These are phyloP conservation scores for Apotomis capreana DNA, from an alignment of 2,888 invertebrate species.

Conservation along the genomic window DNA sequence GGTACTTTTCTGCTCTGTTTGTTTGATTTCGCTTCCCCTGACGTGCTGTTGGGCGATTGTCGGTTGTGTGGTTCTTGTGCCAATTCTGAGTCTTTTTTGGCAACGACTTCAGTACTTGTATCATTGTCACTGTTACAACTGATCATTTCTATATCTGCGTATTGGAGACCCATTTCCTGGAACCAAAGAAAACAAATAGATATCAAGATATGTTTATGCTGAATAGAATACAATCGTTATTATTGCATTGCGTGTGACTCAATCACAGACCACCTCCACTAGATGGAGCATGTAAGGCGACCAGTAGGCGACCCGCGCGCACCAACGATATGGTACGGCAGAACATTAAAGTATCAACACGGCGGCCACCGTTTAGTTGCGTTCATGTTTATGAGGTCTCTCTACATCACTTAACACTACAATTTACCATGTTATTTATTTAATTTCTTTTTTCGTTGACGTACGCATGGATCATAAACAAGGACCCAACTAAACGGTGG, in stretches of 20 bases:
- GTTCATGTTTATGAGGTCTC: too few relatives aligned
- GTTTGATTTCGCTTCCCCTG: slow-evolving; percentile 62
- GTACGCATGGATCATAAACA: too few relatives aligned
- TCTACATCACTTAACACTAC: too few relatives aligned
- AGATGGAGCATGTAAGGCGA: too few relatives aligned
- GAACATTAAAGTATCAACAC: too few relatives aligned
- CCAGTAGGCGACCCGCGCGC: too few relatives aligned
- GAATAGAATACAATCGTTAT: neutral
- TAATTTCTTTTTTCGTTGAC: too few relatives aligned
- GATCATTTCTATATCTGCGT: slow-evolving; percentile 69
- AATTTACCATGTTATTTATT: too few relatives aligned
- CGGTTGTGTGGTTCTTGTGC: slow-evolving; percentile 55
- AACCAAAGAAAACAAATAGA: slow-evolving; percentile 53
- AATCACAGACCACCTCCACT: too few relatives aligned
- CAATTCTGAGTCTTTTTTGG: slow-evolving; percentile 56
- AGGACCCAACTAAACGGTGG: too few relatives aligned
- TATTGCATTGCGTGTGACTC: neutral
- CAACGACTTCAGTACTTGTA: slow-evolving; percentile 57
- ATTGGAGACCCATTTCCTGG: slow-evolving; percentile 75
- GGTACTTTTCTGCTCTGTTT: slow-evolving; percentile 71
- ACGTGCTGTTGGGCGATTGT: slow-evolving; percentile 54
- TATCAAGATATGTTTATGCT: neutral
- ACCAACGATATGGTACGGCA: too few relatives aligned
- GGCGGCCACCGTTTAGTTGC: too few relatives aligned
- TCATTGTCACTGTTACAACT: slow-evolving; percentile 77